These are phyloP conservation scores for Eubasilissa splendida DNA, from an alignment of 2,888 invertebrate species.

Conservation along the genomic window DNA sequence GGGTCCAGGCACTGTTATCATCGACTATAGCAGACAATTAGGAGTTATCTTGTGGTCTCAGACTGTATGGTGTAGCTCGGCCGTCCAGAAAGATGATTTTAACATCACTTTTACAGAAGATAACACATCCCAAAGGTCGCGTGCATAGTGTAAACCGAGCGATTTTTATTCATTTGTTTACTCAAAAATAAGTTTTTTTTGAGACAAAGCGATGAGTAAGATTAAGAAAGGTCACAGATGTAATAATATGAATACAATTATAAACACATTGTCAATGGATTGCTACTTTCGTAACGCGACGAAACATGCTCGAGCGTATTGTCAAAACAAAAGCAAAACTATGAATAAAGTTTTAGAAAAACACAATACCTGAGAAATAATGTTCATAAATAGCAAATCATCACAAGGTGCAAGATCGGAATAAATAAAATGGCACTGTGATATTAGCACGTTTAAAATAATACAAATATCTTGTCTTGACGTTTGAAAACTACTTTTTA, in stretches of 20 bases:
- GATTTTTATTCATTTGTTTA: constrained; percentile 20
- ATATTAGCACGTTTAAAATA: constrained; percentile 25
- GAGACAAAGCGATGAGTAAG: too few relatives aligned
- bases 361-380: constrained; percentile 43
- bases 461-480: constrained; percentile 44
- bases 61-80: not conserved
- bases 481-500: constrained; percentile 48
- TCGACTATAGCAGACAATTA: constrained; percentile 7
- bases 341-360: constrained; percentile 27
- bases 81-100: constrained; percentile 19
- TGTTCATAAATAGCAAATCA: constrained; percentile 16
- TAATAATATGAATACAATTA: too few relatives aligned
- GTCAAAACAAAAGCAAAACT: constrained; percentile 26
- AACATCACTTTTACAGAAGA: constrained; percentile 24
- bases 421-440: constrained; percentile 22
- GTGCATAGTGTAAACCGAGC: constrained; percentile 14
- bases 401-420: not conserved
- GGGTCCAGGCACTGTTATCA: constrained; percentile 40
- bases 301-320: constrained; percentile 15
- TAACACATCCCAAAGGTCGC: constrained; percentile 48
- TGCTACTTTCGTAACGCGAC: not conserved
- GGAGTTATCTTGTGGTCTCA: constrained; percentile 43
- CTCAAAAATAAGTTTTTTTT: not conserved
- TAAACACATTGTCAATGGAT: not conserved
- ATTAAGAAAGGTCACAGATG: too few relatives aligned